Base-by-base conservation (phyloP, 1,140 invertebrate genomes). In the Cotesia vestalis region DNA sequence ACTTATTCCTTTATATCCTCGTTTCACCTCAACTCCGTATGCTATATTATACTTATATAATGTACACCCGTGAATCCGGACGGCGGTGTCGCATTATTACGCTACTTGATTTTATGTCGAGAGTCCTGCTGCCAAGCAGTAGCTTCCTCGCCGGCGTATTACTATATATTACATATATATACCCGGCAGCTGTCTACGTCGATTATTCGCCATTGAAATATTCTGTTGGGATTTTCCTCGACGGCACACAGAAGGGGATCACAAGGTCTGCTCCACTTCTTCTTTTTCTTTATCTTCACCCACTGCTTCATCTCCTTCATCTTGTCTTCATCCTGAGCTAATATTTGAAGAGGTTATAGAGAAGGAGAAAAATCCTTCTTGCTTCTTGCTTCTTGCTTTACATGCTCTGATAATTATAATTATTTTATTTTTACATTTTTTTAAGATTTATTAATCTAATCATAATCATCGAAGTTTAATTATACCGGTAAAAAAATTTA, bases 51-150 rank as follows among this genome's bases (percentile, higher is more conserved):
- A 27, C 27, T 27, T 27, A 27, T 27, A 27, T 27, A 27, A 1
- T 27, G 27, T 27, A 27, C 27, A 27, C 6, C 11, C 40, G 40
- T 36, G 61, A 34, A 66, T 52, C 40, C 35, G 61, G n/a, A n/a
- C n/a, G 40, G 40, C 46, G 63, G 40, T 57, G 51, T 67, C 52
- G 76, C 76, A 84, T 85, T 85, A 85, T 85, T 85, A 85, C 84
- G 84, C 82, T 85, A 84, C 83, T 85, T 85, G 84, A 85, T 85
- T 85, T 85, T 78, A 81, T 83, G 80, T 84, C 82, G 81, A 81
- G 82, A 52, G 40, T 66, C 40, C 40, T 46, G 40, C 40, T 46
- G 40, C 40, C 40, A 8, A 46, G 40, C 40, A 46, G 40, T 46
- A 46, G 64, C 27, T n/a, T 8, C n/a, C n/a, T 52, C 46, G 17